Evolutionary conservation across 2,113 vertebrate genomes (phyloP).

Genomic region (Meriones unguiculatus): DNA sequence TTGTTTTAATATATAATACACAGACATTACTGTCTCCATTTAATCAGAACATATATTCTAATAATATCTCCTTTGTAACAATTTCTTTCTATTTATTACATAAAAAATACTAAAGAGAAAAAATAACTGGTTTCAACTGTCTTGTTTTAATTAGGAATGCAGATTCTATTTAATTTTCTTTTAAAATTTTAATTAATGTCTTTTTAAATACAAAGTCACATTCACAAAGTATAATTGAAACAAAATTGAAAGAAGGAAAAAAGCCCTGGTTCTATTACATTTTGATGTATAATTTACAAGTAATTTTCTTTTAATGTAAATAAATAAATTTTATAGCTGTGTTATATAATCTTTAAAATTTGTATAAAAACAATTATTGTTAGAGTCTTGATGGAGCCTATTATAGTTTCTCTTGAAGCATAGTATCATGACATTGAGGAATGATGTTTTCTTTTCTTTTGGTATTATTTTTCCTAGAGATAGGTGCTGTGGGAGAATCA

Average conservation of each 20-base stretch:
- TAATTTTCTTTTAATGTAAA: background rate
- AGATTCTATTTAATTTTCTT: background rate
- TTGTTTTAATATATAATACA: slow-evolving; percentile 6
- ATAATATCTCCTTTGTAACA: background rate
- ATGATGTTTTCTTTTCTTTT: background rate
- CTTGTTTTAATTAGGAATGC: background rate
- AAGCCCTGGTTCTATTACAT: background rate
- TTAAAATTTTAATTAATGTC: slow-evolving; percentile 16
- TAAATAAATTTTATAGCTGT: background rate
- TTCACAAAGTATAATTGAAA: background rate
- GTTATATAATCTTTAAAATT: background rate
- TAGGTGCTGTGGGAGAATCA: background rate
- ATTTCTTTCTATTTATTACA: background rate
- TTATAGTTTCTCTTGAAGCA: background rate
- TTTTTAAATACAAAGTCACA: background rate
- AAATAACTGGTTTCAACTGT: background rate
- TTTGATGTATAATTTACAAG: background rate
- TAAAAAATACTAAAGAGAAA: background rate
- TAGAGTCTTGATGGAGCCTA: fast-evolving
- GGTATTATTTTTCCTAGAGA: background rate
- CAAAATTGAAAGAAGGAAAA: background rate
- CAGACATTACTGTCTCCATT: background rate
- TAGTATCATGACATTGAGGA: background rate
- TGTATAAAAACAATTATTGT: background rate
- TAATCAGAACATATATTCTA: slow-evolving; percentile 27